These are phyloP conservation scores for Gerris lacustris DNA, from an alignment of 2,888 invertebrate species.

Conservation along the genomic window DNA sequence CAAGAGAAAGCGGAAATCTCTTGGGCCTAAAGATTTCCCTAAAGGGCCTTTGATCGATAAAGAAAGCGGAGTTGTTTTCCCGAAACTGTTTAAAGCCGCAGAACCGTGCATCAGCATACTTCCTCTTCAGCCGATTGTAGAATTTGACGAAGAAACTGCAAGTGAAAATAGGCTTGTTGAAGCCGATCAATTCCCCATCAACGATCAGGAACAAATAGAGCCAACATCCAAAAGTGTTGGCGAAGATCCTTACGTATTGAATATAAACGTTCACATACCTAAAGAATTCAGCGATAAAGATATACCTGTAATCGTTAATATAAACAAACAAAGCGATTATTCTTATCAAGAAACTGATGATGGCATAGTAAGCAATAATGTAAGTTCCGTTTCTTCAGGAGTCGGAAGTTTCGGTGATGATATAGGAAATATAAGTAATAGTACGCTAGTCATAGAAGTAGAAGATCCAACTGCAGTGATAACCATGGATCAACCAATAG, in stretches of 20 bases:
- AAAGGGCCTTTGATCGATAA: neutral
- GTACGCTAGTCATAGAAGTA: too few relatives aligned
- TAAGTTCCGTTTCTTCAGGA: too few relatives aligned
- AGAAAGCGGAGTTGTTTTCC: neutral
- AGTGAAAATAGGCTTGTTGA: too few relatives aligned
- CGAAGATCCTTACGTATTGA: neutral
- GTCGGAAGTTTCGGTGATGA: too few relatives aligned
- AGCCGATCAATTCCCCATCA: neutral
- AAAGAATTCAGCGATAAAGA: slow-evolving; percentile 1
- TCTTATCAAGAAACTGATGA: too few relatives aligned
- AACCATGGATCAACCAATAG: too few relatives aligned
- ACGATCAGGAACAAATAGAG: neutral
- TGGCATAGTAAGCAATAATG: too few relatives aligned
- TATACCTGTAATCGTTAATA: neutral
- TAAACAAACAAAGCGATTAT: neutral
- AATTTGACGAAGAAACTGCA: neutral
- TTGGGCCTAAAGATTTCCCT: neutral
- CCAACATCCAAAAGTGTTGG: neutral
- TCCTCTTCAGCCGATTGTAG: neutral
- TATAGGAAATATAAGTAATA: too few relatives aligned
- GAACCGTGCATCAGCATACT: too few relatives aligned
- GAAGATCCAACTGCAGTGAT: too few relatives aligned
- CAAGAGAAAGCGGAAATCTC: too few relatives aligned
- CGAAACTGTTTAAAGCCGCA: too few relatives aligned
- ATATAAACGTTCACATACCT: neutral